Evolutionary conservation across 2,888 invertebrate genomes (phyloP), one percentile per base, ranked within the genome.

Genomic region (Andrena flavipes): DNA sequence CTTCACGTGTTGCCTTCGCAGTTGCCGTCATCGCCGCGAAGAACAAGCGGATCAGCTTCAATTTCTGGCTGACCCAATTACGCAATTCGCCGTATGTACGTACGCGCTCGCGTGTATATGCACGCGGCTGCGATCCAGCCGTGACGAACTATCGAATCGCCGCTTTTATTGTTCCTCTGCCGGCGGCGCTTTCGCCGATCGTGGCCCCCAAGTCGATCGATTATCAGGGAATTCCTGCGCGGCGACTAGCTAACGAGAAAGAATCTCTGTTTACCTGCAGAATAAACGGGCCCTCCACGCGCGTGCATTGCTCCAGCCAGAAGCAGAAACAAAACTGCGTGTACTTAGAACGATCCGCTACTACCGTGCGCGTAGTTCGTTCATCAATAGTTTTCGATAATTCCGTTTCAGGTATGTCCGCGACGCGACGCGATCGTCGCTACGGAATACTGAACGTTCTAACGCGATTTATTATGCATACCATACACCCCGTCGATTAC

Each of bases 31-130:
- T 62, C 80, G 67, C 76, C 80, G 51, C 73, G 63, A 76, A 82
- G 76, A 86, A 84, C 76, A 76, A 67, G 29, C 72, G 80, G 80
- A 80, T 80, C 81, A 80, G 84, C 74, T 86, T 92, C 91, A 92
- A 92, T 92, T 92, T 93, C 91, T 91, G 91, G 89, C 84, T 90
- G 93, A 93, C 93, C 92, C 90, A 92, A 91, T 93, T 93, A 92
- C 92, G 90, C 90, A 93, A 93, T 90, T 85, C 85, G 80, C 78
- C 80, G 74, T 76, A 74, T 67, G 78, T 63, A 69, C 71, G 71
- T 65, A 77, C 56, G 60, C 54, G 71, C 76, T 49, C 73, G 33
- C 60, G 60, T 30, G 42, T 59, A 49, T 35, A 35, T 59, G 56
- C 56, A 42, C 62, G 42, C 63, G 67, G 62, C 60, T 62, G 48